Conservation (phyloP, 1,140 invertebrate species). For the Euglossa dilemma region DNA sequence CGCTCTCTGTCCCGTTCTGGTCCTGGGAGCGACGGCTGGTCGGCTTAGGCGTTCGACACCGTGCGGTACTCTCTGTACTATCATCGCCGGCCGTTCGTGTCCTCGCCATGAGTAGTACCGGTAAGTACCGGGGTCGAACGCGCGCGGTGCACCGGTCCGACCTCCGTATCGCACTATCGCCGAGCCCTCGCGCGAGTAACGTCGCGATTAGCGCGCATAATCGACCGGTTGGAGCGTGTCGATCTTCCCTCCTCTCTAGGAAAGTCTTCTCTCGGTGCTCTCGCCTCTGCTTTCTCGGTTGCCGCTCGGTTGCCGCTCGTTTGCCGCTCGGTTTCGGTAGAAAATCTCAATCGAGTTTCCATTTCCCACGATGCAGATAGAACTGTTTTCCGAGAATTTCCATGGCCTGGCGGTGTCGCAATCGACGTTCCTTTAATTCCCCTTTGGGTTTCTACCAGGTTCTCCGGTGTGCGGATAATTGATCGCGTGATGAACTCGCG, state of each 20-base stretch:
- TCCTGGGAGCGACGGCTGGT: slow-evolving; percentile 45
- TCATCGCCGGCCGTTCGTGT: slow-evolving; percentile 62
- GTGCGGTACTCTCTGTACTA: slow-evolving; percentile 69
- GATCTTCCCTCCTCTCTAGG: background rate
- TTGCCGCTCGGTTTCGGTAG: background rate
- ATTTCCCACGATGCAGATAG: background rate
- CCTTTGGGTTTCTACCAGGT: background rate
- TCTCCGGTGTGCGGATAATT: background rate
- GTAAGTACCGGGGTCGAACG: slow-evolving; percentile 59
- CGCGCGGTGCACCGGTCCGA: slow-evolving; percentile 59
- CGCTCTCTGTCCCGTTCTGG: slow-evolving; percentile 27
- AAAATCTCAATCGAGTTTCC: background rate
- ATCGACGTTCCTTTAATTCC: background rate
- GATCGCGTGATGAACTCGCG: background rate
- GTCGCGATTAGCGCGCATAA: slow-evolving; percentile 61
- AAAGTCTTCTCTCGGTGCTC: background rate
- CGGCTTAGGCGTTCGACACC: slow-evolving; percentile 61
- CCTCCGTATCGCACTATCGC: slow-evolving; percentile 68
- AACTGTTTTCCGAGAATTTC: background rate
- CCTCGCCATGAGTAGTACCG: slow-evolving; percentile 57
- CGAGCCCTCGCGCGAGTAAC: slow-evolving; percentile 43
- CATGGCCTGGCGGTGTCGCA: background rate
- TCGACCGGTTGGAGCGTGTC: background rate
- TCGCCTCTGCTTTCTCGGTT: slow-evolving; percentile 1
- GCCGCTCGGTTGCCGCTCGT: background rate